A percentile compares a stretch with the other conserved stretches of the same genome.
phyloP scores from a whole-genome alignment of 2,888 invertebrate genomes.

The Campopleginae sp. region DNA sequence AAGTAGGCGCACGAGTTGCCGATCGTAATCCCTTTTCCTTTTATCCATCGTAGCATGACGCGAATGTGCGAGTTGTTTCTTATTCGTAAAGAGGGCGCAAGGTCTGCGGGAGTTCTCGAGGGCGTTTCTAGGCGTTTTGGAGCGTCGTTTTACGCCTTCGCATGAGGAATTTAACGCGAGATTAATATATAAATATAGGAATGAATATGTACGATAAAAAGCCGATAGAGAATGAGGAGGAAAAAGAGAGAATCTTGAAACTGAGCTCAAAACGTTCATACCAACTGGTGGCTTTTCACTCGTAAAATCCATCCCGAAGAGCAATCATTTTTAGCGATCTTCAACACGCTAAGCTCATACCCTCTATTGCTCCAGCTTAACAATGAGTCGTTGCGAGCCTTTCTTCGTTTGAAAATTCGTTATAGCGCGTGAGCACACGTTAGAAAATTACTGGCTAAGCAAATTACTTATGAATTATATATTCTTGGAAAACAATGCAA shows the following conservation, averaged over 20 bases:
- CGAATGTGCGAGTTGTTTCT: conserved; percentile 43
- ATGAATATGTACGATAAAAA: conserved; percentile 14
- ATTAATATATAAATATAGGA: conserved; percentile 14
- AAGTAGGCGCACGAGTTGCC: conserved; percentile 70
- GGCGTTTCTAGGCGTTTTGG: conserved; percentile 39
- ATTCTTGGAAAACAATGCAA: background rate
- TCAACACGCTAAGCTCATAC: conserved; percentile 11
- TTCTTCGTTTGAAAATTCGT: conserved; percentile 6
- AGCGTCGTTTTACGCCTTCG: conserved; percentile 55
- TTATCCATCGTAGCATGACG: conserved; percentile 78
- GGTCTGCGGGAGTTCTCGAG: conserved; percentile 26
- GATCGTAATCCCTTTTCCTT: conserved; percentile 79
- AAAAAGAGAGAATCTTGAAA: background rate
- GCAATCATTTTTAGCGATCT: conserved; percentile 53
- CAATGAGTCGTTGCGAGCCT: conserved; percentile 56
- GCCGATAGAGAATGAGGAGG: background rate
- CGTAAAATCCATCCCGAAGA: conserved; percentile 50
- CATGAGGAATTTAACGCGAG: conserved; percentile 24
- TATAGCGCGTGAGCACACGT: background rate
- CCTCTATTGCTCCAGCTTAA: conserved; percentile 16
- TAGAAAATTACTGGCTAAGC: background rate
- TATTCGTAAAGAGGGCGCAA: conserved; percentile 20
- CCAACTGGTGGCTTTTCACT: conserved; percentile 50
- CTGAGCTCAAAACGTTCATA: conserved; percentile 7
- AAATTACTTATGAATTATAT: background rate